phyloP scores from a whole-genome alignment of 2,797 vertebrate genomes.

The Taenioides sp. region DNA sequence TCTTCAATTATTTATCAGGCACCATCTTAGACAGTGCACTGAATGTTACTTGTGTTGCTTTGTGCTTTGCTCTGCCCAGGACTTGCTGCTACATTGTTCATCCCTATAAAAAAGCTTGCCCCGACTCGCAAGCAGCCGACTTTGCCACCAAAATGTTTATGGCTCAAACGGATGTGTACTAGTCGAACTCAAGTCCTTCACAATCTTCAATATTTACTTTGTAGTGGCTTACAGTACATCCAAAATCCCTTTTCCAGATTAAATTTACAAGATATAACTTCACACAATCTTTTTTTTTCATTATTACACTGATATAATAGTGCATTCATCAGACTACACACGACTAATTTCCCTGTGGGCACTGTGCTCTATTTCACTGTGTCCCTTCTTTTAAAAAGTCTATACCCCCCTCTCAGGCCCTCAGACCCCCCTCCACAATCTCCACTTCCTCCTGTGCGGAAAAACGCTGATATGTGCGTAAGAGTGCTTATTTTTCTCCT shows the following conservation, averaged over 20 bases:
- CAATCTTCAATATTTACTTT: conserved; percentile 14
- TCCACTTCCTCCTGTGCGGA: conserved; percentile 67
- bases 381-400: conserved; percentile 71
- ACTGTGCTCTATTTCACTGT: conserved; percentile 77
- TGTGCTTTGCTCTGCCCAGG: conserved; percentile 12
- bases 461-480: conserved; percentile 80
- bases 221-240: conserved; percentile 23
- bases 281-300: conserved; percentile 57
- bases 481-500: conserved; percentile 79
- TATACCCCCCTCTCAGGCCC: neutral
- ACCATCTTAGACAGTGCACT: conserved; percentile 46
- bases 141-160: conserved; percentile 49
- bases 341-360: conserved; percentile 80
- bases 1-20: conserved; percentile 74
- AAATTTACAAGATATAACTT: conserved; percentile 52
- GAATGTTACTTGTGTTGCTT: conserved; percentile 48
- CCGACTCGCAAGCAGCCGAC: conserved; percentile 32
- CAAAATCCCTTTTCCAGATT: conserved; percentile 60
- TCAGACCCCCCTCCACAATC: conserved; percentile 24
- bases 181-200: conserved; percentile 36
- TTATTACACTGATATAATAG: conserved; percentile 73
- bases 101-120: conserved; percentile 21
- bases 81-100: conserved; percentile 25
- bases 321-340: conserved; percentile 75
- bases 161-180: conserved; percentile 33